Conservation (phyloP, 1,140 invertebrate genomes). For the Ladona fulva region DNA sequence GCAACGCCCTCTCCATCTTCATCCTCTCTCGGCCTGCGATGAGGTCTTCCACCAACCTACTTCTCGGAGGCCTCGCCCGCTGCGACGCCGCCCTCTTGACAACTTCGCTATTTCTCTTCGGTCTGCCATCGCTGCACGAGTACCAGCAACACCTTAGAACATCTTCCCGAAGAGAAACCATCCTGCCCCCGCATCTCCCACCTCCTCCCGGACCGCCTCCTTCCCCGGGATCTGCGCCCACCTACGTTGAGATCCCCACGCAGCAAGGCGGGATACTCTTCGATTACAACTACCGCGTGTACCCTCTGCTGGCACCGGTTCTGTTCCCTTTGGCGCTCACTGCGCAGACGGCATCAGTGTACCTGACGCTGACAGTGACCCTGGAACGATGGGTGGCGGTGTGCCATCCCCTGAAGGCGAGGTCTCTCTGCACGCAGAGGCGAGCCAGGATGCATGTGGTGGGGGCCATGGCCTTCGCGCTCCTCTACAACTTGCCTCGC, state of each 20-base stretch:
- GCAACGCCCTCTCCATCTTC: slow-evolving; percentile 82
- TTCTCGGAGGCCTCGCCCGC: slow-evolving; percentile 79
- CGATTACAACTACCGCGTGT: slow-evolving; percentile 16
- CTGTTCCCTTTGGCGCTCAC: slow-evolving; percentile 80
- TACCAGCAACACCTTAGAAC: slow-evolving; percentile 64
- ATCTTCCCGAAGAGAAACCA: slow-evolving; percentile 47
- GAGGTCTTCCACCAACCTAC: slow-evolving; percentile 88
- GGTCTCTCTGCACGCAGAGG: slow-evolving; percentile 83
- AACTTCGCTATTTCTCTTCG: slow-evolving; percentile 78
- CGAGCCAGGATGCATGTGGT: slow-evolving; percentile 77
- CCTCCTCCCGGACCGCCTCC: neutral
- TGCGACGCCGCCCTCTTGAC: slow-evolving; percentile 85
- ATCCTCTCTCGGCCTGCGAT: slow-evolving; percentile 86
- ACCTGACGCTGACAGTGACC: slow-evolving; percentile 90
- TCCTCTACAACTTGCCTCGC: slow-evolving; percentile 78
- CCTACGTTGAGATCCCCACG: neutral
- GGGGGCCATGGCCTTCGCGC: slow-evolving; percentile 68
- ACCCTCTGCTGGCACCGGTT: slow-evolving; percentile 57
- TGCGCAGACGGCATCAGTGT: slow-evolving; percentile 87
- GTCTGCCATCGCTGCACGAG: slow-evolving; percentile 69
- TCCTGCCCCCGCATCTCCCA: neutral
- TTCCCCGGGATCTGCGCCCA: neutral
- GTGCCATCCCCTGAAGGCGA: slow-evolving; percentile 81
- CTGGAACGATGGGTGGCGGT: slow-evolving; percentile 94
- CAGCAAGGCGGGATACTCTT: slow-evolving; percentile 7